A percentile compares a stretch with the other conserved stretches of the same genome.
Evolutionary conservation across 2,797 vertebrate species (phyloP).

Genomic region (Pangasius larnaudii): DNA sequence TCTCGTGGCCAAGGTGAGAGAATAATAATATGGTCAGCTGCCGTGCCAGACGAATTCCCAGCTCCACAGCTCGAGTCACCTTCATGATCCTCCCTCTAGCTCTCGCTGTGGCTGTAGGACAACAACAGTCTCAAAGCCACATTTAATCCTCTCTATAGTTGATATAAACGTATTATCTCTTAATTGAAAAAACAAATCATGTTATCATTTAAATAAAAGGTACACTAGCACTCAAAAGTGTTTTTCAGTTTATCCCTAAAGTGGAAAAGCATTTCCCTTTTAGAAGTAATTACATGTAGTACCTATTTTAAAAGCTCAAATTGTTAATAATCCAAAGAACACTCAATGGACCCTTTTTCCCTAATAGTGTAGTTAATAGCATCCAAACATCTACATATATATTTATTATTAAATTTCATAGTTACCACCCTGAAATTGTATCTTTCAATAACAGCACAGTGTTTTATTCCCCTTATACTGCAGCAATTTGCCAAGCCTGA

Average conservation of each 20-base stretch:
- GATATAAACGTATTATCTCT: not conserved
- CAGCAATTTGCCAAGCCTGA: too few species aligned
- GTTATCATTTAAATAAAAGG: not conserved
- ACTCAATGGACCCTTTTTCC: not conserved
- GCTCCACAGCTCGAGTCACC: conserved; percentile 15
- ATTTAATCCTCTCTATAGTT: not conserved
- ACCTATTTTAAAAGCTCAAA: not conserved
- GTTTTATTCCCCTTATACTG: too few species aligned
- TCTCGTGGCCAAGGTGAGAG: conserved; percentile 42
- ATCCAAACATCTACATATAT: not conserved
- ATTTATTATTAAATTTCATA: too few species aligned
- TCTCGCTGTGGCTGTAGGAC: not conserved
- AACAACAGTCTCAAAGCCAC: not conserved
- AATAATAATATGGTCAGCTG: conserved; percentile 31
- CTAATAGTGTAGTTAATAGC: not conserved
- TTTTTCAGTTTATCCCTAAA: not conserved
- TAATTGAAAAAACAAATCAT: not conserved
- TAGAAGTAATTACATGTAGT: not conserved
- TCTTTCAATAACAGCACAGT: too few species aligned
- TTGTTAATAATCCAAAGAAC: not conserved
- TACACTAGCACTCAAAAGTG: too few species aligned
- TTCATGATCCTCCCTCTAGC: conserved; percentile 37
- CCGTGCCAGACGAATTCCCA: conserved; percentile 18
- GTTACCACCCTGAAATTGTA: too few species aligned
- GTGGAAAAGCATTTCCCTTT: not conserved